Base-by-base conservation (phyloP, 2,797 vertebrate species). In the Smutsia gigantea region DNA sequence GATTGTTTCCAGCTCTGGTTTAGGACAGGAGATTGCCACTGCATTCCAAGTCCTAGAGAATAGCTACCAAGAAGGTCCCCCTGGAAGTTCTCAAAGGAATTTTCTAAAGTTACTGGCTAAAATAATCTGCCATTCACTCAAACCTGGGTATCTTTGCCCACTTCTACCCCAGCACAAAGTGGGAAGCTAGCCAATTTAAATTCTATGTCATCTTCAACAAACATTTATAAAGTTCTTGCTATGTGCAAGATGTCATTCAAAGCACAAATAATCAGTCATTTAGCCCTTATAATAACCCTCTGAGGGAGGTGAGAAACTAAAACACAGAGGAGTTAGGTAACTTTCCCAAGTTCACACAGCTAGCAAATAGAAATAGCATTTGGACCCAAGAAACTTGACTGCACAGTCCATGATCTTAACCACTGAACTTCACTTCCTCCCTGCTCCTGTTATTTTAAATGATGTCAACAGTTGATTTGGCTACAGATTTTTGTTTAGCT, bases 51-150 rank as follows among this genome's bases (percentile, higher is more conserved):
- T 53, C 55, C 78, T 81, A 61, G 0, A 90, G 39, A 82, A 87
- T 31, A 82, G n/a, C 71, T 79, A 29, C 49, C 51, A 87, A 51
- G 18, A 96, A 79, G 63, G 21, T 46, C 55, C 63, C 74, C 63
- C 2, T 66, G 85, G 75, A 93, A 86, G 77, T 97, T 96, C 81
- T 96, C 69, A 95, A 86, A 91, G 71, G 94, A 94, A 95, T 93
- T 85, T 68, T 27, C 72, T 57, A 51, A 85, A 92, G 74, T 90
- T 93, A 89, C 4, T 86, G 68, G 68, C 68, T 88, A 37, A 94
- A 88, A 93, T 69, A 72, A 84, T 81, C 85, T 94, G 12, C 21
- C n/a, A 0, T 53, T 18, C 49, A 68, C 53, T 49, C 63, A 85
- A 29, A 84, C 89, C 77, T 92, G 75, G 39, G 27, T 78, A 21